A percentile compares a stretch with the other conserved stretches of the same genome.
Conservation (phyloP, 2,797 vertebrate species). For the Thripadectes ignobilis region DNA sequence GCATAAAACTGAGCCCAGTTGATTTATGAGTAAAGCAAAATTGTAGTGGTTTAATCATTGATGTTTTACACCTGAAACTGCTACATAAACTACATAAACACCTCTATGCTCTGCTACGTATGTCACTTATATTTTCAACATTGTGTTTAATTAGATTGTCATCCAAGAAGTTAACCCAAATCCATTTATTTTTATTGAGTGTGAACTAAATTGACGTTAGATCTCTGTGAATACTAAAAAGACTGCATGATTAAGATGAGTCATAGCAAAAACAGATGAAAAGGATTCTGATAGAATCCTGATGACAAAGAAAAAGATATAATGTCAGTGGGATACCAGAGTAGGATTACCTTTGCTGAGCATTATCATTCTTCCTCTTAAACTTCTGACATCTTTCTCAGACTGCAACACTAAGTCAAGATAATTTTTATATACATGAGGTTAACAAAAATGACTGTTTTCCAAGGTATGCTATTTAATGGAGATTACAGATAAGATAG, state of each 20-base stretch:
- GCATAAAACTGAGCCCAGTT: neutral
- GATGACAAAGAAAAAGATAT: neutral
- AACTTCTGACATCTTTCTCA: neutral
- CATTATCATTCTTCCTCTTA: neutral
- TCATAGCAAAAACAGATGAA: neutral
- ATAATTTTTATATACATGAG: conserved; percentile 5
- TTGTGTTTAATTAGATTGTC: conserved; percentile 60
- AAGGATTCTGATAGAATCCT: neutral
- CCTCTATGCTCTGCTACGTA: conserved; percentile 51
- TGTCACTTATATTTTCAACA: conserved; percentile 59
- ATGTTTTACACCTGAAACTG: conserved; percentile 63
- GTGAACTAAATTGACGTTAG: neutral
- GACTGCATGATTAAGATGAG: neutral
- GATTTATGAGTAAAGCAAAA: conserved; percentile 63
- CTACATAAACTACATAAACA: conserved; percentile 55
- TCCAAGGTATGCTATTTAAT: conserved; percentile 20
- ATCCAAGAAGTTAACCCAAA: conserved; percentile 26
- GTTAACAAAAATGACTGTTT: conserved; percentile 40
- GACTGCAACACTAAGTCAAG: neutral
- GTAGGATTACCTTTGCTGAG: neutral
- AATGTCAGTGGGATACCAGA: neutral
- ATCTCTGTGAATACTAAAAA: conserved; percentile 2
- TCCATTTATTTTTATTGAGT: conserved; percentile 19
- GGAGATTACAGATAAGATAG: conserved; percentile 17
- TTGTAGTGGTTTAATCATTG: conserved; percentile 54